Evolutionary conservation across 2,797 vertebrate species (phyloP).

Genomic region (Cetoscarus ocellatus): DNA sequence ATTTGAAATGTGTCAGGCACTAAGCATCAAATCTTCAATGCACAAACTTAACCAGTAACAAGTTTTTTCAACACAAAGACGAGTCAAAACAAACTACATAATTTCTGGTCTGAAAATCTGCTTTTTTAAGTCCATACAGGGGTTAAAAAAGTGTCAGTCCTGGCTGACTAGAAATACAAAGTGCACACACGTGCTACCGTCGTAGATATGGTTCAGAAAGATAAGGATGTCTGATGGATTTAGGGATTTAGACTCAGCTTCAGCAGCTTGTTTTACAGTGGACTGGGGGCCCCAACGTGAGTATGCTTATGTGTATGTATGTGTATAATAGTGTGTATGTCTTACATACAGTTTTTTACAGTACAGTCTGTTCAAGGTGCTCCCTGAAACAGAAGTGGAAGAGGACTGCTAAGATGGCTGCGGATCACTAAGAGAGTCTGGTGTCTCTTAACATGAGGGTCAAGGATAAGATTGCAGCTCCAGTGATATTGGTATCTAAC

Average conservation of each 20-base stretch:
- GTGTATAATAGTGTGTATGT: too few relatives aligned
- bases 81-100: slow-evolving; percentile 1
- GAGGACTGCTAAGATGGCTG: too few relatives aligned
- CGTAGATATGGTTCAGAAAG: not conserved
- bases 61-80: slow-evolving; percentile 5
- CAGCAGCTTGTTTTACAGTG: slow-evolving; percentile 21
- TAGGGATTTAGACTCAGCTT: slow-evolving; percentile 37
- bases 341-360: too few relatives aligned
- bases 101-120: slow-evolving; percentile 2
- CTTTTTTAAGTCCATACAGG: not conserved
- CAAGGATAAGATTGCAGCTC: too few relatives aligned
- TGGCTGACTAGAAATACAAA: slow-evolving; percentile 10
- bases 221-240: slow-evolving; percentile 29
- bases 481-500: too few relatives aligned
- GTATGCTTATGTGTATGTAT: not conserved
- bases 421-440: too few relatives aligned
- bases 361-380: not conserved
- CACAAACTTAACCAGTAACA: slow-evolving; percentile 8
- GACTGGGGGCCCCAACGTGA: slow-evolving; percentile 17
- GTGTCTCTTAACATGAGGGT: too few relatives aligned
- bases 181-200: slow-evolving; percentile 2
- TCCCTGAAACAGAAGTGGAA: too few relatives aligned
- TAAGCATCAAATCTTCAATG: slow-evolving; percentile 15
- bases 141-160: slow-evolving; percentile 8
- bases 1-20: slow-evolving; percentile 34